These are phyloP conservation scores for Hypolimnas misippus DNA, from an alignment of 2,888 invertebrate species.

Conservation along the genomic window DNA sequence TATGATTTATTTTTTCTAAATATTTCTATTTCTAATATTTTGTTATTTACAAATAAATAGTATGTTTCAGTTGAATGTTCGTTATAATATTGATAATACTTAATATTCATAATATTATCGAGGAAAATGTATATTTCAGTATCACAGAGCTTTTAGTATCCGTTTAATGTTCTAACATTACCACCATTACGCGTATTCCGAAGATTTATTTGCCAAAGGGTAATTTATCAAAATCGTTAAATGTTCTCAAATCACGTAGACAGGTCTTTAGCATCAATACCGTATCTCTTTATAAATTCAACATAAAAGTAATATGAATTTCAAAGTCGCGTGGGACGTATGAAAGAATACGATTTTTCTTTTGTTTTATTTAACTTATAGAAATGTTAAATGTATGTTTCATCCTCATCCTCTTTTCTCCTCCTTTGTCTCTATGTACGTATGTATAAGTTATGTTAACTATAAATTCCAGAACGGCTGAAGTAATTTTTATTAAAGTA, in stretches of 20 bases:
- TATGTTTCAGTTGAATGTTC: too few relatives aligned
- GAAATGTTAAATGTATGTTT: too few relatives aligned
- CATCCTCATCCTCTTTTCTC: too few relatives aligned
- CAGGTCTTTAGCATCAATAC: conserved; percentile 44
- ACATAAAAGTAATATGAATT: conserved; percentile 9
- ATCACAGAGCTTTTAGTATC: background rate
- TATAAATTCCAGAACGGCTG: too few relatives aligned
- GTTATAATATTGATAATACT: too few relatives aligned
- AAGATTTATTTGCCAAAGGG: conserved; percentile 31
- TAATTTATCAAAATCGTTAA: conserved; percentile 37
- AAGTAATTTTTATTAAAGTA: too few relatives aligned
- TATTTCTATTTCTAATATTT: too few relatives aligned
- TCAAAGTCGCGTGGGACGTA: conserved; percentile 9
- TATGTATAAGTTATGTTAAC: too few relatives aligned
- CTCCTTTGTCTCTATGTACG: too few relatives aligned
- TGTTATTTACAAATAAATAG: too few relatives aligned
- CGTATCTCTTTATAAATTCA: conserved; percentile 30
- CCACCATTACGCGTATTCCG: conserved; percentile 13
- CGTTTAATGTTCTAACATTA: background rate
- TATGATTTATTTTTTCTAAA: too few relatives aligned
- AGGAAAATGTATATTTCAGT: background rate
- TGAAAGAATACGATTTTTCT: background rate
- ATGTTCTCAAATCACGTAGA: conserved; percentile 38
- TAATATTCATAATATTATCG: too few relatives aligned
- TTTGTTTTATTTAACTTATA: background rate